Percentiles rank a stretch among this genome's conserved stretches.
Evolutionary conservation across 2,888 invertebrate species (phyloP).

Genomic region (Athalia cordata): DNA sequence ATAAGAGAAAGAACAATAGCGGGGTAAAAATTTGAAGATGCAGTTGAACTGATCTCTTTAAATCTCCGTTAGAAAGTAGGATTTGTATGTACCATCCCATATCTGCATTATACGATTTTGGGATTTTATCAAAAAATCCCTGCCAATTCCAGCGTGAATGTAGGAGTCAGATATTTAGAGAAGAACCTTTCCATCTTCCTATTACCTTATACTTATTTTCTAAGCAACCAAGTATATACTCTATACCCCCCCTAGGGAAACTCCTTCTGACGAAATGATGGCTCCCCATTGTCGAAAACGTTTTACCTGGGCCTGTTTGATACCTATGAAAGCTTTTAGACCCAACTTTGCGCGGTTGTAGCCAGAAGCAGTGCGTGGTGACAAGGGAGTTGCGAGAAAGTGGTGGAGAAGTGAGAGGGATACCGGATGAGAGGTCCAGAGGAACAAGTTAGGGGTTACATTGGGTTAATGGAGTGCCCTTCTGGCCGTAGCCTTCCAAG

Average conservation of each 20-base stretch:
- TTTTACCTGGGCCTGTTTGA: constrained; percentile 43
- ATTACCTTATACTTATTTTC: neutral
- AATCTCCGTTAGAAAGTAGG: neutral
- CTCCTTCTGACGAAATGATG: constrained; percentile 24
- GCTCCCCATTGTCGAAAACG: constrained; percentile 38
- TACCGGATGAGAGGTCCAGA: constrained; percentile 37
- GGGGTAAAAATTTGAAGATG: neutral
- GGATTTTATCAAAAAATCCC: no score
- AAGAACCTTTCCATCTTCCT: constrained; percentile 2
- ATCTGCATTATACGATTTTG: neutral
- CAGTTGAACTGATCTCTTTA: constrained; percentile 10
- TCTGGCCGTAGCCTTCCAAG: constrained; percentile 30
- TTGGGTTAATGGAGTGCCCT: constrained; percentile 53
- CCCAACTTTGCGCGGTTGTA: constrained; percentile 36
- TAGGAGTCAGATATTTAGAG: neutral
- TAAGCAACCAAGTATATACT: neutral
- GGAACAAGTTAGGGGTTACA: constrained; percentile 48
- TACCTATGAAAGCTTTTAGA: constrained; percentile 49
- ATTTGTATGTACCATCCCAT: neutral
- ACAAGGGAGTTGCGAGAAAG: neutral
- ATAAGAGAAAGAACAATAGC: no score
- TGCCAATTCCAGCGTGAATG: neutral
- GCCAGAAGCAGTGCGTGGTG: constrained; percentile 12
- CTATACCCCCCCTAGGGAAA: constrained; percentile 2
- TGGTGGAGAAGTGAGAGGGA: neutral